phyloP scores from a whole-genome alignment of 2,113 vertebrate genomes.

The Salminus brasiliensis region DNA sequence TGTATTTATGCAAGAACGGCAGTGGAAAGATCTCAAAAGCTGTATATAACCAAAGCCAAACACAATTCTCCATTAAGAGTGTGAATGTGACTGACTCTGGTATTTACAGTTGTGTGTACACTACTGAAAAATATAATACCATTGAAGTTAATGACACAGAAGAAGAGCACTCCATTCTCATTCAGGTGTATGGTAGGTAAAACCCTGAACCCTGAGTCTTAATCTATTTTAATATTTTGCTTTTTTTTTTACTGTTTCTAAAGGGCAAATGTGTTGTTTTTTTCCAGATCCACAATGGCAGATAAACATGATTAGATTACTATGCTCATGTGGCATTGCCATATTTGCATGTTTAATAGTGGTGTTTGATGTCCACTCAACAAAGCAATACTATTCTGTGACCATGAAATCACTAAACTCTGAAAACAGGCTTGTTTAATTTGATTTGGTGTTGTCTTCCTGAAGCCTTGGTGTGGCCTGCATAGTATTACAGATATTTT shows the following conservation, averaged over 20 bases:
- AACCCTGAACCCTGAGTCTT: background rate
- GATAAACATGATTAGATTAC: constrained; percentile 5
- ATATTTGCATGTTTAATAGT: background rate
- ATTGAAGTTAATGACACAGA: background rate
- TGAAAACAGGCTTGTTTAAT: too few relatives aligned
- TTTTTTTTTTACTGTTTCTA: background rate
- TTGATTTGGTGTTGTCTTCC: too few relatives aligned
- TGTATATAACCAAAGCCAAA: background rate
- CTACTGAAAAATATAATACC: background rate
- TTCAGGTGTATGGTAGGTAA: background rate
- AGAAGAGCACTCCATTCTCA: background rate
- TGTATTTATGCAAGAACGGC: background rate
- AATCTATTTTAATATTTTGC: background rate
- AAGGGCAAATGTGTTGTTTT: background rate
- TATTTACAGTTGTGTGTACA: constrained; percentile 22
- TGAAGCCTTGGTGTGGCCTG: too few relatives aligned
- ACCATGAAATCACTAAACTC: background rate
- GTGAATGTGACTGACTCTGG: background rate
- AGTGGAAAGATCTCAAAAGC: background rate
- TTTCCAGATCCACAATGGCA: background rate
- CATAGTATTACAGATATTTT: too few relatives aligned
- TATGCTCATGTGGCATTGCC: background rate
- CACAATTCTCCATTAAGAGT: background rate
- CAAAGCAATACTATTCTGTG: background rate
- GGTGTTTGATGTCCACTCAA: background rate